phyloP scores from a whole-genome alignment of 2,113 vertebrate species.

The Misgurnus mizolepis region DNA sequence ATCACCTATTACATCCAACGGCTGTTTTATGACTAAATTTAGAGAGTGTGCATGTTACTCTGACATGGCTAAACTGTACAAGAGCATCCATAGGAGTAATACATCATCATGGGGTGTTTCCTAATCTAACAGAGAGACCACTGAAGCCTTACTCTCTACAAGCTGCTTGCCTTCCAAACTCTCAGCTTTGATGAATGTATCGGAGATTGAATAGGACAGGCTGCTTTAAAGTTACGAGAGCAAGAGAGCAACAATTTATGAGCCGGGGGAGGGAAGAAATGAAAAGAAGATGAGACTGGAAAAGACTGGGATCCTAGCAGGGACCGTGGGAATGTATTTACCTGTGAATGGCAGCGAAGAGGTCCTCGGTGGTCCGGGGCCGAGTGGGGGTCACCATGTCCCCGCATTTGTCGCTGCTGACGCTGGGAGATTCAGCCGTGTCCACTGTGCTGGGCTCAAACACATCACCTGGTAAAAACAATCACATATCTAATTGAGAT shows the following conservation, averaged over 20 bases:
- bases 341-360: slow-evolving; percentile 98
- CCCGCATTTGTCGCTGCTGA: slow-evolving; percentile 66
- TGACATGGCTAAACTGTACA: slow-evolving; percentile 32
- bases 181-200: slow-evolving; percentile 37
- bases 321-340: slow-evolving; percentile 61
- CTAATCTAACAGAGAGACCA: slow-evolving; percentile 26
- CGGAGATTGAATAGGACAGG: slow-evolving; percentile 14
- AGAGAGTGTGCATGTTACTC: slow-evolving; percentile 54
- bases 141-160: slow-evolving; percentile 16
- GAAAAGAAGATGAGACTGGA: slow-evolving; percentile 6
- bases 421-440: slow-evolving; percentile 65
- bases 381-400: slow-evolving; percentile 83
- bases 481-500: neutral
- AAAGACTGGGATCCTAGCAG: neutral
- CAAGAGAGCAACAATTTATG: neutral
- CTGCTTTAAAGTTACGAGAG: slow-evolving; percentile 30
- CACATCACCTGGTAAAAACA: slow-evolving; percentile 75
- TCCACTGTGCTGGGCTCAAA: slow-evolving; percentile 72
- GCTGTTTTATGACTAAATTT: slow-evolving; percentile 63
- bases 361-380: slow-evolving; percentile 94
- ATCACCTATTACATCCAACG: neutral
- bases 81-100: slow-evolving; percentile 10
- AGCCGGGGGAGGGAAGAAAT: slow-evolving; percentile 5
- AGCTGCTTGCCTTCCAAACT: slow-evolving; percentile 23
- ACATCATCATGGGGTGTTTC: neutral